Conservation (phyloP, 1,140 invertebrate species). For the Platorchestia sp. region DNA sequence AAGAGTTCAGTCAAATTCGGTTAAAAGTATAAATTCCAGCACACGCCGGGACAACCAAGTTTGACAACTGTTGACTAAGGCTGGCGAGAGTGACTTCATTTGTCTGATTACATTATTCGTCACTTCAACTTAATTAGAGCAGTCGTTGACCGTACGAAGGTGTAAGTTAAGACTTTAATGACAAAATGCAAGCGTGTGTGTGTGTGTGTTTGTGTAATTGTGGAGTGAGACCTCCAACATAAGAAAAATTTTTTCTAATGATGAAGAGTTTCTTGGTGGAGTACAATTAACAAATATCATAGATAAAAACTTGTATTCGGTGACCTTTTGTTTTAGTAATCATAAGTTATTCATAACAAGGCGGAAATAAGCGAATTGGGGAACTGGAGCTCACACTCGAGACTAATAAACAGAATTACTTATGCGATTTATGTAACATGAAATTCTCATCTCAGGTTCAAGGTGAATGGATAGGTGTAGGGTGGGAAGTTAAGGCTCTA, state of each 20-base stretch:
- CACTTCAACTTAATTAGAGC: too few species aligned
- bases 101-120: too few species aligned
- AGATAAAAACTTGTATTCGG: neutral
- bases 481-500: neutral
- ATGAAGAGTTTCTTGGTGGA: neutral
- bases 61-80: too few species aligned
- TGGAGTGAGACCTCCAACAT: neutral
- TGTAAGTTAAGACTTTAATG: too few species aligned
- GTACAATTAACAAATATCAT: neutral
- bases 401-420: neutral
- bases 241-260: neutral
- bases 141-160: too few species aligned
- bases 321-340: neutral
- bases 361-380: neutral
- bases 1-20: neutral
- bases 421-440: neutral
- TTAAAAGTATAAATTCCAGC: too few species aligned
- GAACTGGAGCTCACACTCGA: neutral
- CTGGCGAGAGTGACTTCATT: too few species aligned
- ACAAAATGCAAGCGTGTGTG: neutral
- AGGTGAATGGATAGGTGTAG: neutral
- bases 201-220: neutral
- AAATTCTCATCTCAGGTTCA: neutral
- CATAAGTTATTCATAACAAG: neutral
- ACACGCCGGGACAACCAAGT: too few species aligned